A percentile compares a stretch with the other conserved stretches of the same genome.
phyloP scores from a whole-genome alignment of 2,888 invertebrate genomes.

The Galerucella calmariensis region DNA sequence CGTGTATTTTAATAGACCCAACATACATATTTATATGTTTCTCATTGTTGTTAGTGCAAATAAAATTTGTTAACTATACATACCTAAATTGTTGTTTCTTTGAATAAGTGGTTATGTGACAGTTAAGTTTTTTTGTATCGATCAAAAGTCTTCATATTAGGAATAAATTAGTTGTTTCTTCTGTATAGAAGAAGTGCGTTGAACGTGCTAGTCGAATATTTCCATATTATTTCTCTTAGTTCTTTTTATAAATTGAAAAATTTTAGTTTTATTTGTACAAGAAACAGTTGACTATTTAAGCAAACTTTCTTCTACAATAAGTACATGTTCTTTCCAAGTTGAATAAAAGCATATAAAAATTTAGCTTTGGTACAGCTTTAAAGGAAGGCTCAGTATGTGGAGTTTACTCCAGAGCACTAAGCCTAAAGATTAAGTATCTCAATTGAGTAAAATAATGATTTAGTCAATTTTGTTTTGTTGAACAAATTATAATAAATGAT shows the following conservation, averaged over 20 bases:
- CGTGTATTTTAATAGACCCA: not conserved
- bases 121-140: conserved; percentile 6
- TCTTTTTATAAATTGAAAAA: not conserved
- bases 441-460: too few relatives aligned
- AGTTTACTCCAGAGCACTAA: too few relatives aligned
- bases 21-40: conserved; percentile 12
- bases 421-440: too few relatives aligned
- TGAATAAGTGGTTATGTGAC: conserved; percentile 7
- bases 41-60: conserved; percentile 14
- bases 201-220: not conserved
- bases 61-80: conserved; percentile 11
- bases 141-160: conserved; percentile 3
- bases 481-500: too few relatives aligned
- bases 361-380: too few relatives aligned
- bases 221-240: too few relatives aligned
- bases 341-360: too few relatives aligned
- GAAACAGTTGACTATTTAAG: not conserved
- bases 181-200: not conserved
- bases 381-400: too few relatives aligned
- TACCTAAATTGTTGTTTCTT: conserved; percentile 8
- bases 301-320: not conserved
- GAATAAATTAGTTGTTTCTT: conserved; percentile 2
- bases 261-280: not conserved
- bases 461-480: too few relatives aligned
- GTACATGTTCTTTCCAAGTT: too few relatives aligned